Percentiles rank a stretch among this genome's conserved stretches.
Evolutionary conservation across 2,113 vertebrate genomes (phyloP).

Genomic region (Alethe diademata): DNA sequence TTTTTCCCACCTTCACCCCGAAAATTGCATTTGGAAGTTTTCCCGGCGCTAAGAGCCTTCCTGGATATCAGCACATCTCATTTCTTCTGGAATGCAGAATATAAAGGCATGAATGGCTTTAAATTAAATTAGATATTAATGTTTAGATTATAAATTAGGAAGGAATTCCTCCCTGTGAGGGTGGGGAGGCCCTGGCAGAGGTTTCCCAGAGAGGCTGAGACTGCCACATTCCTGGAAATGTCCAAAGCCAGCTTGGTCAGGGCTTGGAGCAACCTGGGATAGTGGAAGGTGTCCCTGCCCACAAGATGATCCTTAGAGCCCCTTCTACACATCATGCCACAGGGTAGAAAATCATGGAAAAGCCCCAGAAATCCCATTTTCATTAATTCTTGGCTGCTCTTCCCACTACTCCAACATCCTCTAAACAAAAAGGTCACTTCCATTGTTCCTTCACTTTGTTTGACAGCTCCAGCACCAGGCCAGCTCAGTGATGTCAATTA

Average conservation of each 20-base stretch:
- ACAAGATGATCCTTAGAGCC: neutral
- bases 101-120: neutral
- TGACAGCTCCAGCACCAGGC: neutral
- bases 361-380: neutral
- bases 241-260: neutral
- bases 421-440: neutral
- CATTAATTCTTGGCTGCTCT: neutral
- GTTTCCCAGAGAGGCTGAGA: neutral
- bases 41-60: accelerated
- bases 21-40: neutral
- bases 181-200: neutral
- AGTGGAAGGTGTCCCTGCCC: neutral
- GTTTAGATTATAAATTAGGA: neutral
- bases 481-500: slow-evolving; percentile 6
- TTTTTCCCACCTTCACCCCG: neutral
- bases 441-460: neutral
- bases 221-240: neutral
- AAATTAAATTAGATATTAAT: neutral
- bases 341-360: neutral
- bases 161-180: neutral
- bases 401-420: neutral
- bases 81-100: neutral
- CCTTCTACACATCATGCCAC: neutral
- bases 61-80: neutral
- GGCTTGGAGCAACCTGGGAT: neutral